Evolutionary conservation across 2,888 invertebrate genomes (phyloP).

Genomic region (Brachylomia viminalis): DNA sequence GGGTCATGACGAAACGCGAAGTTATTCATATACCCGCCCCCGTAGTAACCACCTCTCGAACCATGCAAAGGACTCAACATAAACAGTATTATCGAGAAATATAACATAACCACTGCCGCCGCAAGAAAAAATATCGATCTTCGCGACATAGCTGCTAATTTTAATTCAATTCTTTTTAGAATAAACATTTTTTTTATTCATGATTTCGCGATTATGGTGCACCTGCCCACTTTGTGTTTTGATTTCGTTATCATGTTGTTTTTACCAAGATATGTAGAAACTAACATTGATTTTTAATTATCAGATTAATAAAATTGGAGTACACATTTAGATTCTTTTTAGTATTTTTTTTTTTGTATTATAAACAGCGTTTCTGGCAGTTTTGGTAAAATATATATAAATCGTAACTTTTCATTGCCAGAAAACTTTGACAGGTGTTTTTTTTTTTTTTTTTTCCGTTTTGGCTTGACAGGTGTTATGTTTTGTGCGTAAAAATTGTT

Average conservation of each 20-base stretch:
- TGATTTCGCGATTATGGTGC: slow-evolving; percentile 38
- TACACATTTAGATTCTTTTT: background rate
- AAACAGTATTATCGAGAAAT: slow-evolving; percentile 85
- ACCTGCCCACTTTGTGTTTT: slow-evolving; percentile 52
- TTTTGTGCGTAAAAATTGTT: slow-evolving; percentile 32
- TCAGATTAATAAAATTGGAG: background rate
- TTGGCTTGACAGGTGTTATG: slow-evolving; percentile 40
- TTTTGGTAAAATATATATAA: slow-evolving; percentile 22
- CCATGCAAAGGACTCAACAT: slow-evolving; percentile 84
- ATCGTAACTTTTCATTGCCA: slow-evolving; percentile 42
- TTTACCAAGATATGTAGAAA: background rate
- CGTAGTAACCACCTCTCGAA: slow-evolving; percentile 73
- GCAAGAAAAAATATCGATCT: slow-evolving; percentile 82
- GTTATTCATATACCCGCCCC: slow-evolving; percentile 77
- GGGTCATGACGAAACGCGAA: slow-evolving; percentile 79
- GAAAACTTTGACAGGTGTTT: slow-evolving; percentile 34
- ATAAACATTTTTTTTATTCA: slow-evolving; percentile 63
- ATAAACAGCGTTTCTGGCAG: background rate
- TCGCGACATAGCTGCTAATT: slow-evolving; percentile 77
- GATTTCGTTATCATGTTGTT: slow-evolving; percentile 53
- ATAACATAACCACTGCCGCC: slow-evolving; percentile 80
- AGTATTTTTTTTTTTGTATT: background rate
- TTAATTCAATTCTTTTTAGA: slow-evolving; percentile 36
- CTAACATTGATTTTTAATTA: background rate
- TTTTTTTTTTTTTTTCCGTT: too few species aligned